phyloP scores from a whole-genome alignment of 2,113 vertebrate species.

The Mystacornis crossleyi region DNA sequence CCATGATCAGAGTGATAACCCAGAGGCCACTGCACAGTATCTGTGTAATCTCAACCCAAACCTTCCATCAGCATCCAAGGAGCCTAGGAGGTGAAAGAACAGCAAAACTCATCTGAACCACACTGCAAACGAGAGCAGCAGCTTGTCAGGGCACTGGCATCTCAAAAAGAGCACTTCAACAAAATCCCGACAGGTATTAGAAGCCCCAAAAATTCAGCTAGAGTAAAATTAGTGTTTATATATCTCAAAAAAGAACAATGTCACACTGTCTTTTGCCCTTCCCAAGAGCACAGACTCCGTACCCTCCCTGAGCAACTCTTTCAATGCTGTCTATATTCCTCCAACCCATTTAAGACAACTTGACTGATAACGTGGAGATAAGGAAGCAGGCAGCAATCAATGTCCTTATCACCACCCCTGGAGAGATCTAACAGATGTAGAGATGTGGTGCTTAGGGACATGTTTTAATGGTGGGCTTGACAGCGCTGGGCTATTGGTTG shows the following conservation, averaged over 20 bases:
- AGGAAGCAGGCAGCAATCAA: background rate
- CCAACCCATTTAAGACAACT: background rate
- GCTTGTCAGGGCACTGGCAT: background rate
- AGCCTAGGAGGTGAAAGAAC: background rate
- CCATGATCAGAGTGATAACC: background rate
- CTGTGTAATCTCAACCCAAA: background rate
- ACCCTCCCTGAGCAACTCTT: background rate
- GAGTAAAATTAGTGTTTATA: background rate
- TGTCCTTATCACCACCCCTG: background rate
- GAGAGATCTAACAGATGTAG: background rate
- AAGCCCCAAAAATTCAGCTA: background rate
- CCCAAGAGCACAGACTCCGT: background rate
- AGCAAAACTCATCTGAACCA: background rate
- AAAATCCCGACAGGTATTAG: background rate
- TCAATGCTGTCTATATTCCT: background rate
- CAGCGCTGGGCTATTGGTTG: background rate
- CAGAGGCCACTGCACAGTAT: background rate
- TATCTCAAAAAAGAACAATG: background rate
- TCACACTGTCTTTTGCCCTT: background rate
- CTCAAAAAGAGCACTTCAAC: background rate
- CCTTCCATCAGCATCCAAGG: background rate
- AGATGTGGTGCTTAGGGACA: background rate
- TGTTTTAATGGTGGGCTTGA: background rate
- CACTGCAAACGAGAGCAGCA: fast-evolving
- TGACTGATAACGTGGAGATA: fast-evolving